Percentiles rank a stretch among this genome's conserved stretches.
These are phyloP conservation scores for Pentamera pediparva DNA, from an alignment of 53 echinoderm and acorn worm species.

Conservation along the genomic window DNA sequence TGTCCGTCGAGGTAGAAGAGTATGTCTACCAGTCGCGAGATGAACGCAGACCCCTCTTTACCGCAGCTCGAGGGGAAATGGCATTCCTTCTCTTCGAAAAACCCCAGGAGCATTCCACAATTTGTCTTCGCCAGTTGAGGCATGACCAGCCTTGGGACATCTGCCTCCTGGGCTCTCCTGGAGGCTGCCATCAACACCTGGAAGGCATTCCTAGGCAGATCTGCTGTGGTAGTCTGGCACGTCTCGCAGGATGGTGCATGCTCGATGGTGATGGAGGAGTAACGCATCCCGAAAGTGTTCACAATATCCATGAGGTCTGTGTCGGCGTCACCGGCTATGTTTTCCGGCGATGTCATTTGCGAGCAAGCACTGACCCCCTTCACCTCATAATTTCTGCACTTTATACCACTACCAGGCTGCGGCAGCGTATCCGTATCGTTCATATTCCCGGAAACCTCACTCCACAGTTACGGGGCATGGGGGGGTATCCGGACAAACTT, in stretches of 20 bases:
- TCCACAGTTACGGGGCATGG: background rate
- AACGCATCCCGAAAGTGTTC: background rate
- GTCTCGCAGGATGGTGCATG: background rate
- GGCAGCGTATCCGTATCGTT: background rate
- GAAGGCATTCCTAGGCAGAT: background rate
- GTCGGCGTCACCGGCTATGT: background rate
- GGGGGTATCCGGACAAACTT: background rate
- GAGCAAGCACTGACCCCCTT: background rate
- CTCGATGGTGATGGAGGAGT: background rate
- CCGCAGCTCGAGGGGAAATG: too few relatives aligned
- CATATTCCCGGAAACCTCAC: background rate
- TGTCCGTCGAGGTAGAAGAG: too few relatives aligned
- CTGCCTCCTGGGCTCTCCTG: too few relatives aligned
- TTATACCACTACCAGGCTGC: too few relatives aligned
- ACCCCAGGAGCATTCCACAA: too few relatives aligned
- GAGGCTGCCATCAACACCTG: background rate
- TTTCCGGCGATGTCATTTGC: background rate
- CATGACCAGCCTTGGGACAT: too few relatives aligned
- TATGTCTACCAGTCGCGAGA: too few relatives aligned
- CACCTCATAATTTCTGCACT: background rate
- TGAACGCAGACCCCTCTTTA: too few relatives aligned
- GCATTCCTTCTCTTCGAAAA: too few relatives aligned
- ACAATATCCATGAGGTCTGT: background rate
- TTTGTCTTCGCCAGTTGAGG: too few relatives aligned
- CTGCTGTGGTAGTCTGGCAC: background rate